Evolutionary conservation across 2,888 invertebrate species (phyloP).

Genomic region (Tuberolachnus salignus): DNA sequence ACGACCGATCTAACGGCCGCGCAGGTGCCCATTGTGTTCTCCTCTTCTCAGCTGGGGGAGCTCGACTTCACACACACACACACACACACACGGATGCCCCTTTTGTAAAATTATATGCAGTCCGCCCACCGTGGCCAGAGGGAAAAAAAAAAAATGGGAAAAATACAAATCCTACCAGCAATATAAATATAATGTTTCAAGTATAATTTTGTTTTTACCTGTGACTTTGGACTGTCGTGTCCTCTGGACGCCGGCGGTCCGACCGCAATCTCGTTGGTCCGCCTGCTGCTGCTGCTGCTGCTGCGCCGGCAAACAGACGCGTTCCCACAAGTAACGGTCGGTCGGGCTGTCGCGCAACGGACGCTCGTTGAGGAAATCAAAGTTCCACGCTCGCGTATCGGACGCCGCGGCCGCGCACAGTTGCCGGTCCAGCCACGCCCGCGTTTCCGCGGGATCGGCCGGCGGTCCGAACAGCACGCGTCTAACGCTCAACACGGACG

Average conservation of each 20-base stretch:
- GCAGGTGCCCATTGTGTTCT: constrained; percentile 49
- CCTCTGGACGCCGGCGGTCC: neutral
- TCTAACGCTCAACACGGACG: constrained; percentile 30
- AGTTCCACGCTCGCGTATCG: constrained; percentile 30
- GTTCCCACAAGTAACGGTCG: constrained; percentile 51
- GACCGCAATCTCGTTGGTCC: neutral
- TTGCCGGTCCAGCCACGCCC: constrained; percentile 44
- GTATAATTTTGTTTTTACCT: constrained; percentile 6
- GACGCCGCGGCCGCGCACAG: neutral
- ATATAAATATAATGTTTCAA: neutral
- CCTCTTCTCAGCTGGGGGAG: constrained; percentile 13
- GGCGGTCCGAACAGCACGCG: constrained; percentile 52
- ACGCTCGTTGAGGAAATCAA: constrained; percentile 43
- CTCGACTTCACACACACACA: constrained; percentile 6
- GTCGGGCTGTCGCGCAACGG: constrained; percentile 37
- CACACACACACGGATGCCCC: neutral
- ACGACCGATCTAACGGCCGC: neutral
- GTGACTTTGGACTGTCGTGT: constrained; percentile 39
- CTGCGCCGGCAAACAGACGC: constrained; percentile 3
- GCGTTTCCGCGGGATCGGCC: constrained; percentile 32
- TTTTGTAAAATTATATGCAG: too few species aligned
- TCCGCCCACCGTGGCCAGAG: neutral
- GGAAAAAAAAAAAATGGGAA: neutral
- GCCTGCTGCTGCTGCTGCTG: neutral
- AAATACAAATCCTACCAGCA: neutral